Evolutionary conservation across 2,113 vertebrate species (phyloP).

Genomic region (Callipepla californica): DNA sequence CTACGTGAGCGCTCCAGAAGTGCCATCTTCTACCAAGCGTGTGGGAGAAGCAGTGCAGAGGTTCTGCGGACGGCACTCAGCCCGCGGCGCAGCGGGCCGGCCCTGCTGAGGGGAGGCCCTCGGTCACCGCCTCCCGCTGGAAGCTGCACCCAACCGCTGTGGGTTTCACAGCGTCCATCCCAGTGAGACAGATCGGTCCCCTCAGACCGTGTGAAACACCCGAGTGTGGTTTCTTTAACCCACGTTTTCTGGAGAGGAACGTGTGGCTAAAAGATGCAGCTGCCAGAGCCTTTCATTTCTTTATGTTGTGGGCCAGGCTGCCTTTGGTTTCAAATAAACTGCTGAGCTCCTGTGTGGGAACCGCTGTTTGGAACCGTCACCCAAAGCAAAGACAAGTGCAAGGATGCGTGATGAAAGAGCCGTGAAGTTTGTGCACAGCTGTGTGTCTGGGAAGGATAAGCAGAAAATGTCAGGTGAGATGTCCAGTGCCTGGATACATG

Average conservation of each 20-base stretch:
- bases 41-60: background rate
- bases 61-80: background rate
- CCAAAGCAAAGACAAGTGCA: background rate
- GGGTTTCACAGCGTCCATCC: background rate
- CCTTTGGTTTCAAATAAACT: background rate
- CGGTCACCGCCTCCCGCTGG: too few relatives aligned
- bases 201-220: background rate
- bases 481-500: background rate
- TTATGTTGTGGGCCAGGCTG: background rate
- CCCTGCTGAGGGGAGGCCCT: background rate
- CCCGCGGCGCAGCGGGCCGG: background rate
- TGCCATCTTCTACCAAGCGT: background rate
- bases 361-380: background rate
- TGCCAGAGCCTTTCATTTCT: background rate
- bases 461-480: background rate
- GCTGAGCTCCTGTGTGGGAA: background rate
- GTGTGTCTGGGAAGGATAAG: background rate
- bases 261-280: background rate
- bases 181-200: background rate
- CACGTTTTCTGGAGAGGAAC: background rate
- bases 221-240: background rate
- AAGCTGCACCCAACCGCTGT: background rate
- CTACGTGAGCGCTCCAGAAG: background rate
- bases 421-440: fast-evolving
- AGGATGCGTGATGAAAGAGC: fast-evolving